These are phyloP conservation scores for Aphodius sticticus DNA, from an alignment of 2,888 invertebrate species.

Conservation along the genomic window DNA sequence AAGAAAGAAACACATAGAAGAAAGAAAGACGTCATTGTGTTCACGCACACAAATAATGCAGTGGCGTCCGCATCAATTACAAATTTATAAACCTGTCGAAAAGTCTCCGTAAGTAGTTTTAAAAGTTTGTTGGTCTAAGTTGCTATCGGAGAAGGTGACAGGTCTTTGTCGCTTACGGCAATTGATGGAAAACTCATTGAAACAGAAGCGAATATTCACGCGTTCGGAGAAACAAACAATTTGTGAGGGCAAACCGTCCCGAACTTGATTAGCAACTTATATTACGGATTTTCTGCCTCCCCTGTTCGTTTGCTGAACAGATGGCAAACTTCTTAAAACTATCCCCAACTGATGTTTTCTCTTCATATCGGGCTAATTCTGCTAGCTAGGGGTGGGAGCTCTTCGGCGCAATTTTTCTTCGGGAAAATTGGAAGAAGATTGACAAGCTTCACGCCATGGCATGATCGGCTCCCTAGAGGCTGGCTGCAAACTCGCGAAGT, in stretches of 20 bases:
- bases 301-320: not conserved
- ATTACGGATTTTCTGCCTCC: not conserved
- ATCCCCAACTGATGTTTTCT: not conserved
- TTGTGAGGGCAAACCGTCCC: not conserved
- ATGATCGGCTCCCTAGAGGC: not conserved
- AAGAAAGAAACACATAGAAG: too few species aligned
- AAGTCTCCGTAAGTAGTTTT: not conserved
- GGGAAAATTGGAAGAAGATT: not conserved
- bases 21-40: not conserved
- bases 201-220: not conserved
- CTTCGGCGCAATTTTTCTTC: not conserved
- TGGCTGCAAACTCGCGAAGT: not conserved
- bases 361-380: not conserved
- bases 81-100: not conserved
- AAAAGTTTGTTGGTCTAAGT: not conserved
- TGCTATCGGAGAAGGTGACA: not conserved
- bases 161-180: not conserved
- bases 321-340: conserved; percentile 4
- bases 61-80: too few species aligned
- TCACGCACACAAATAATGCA: too few species aligned
- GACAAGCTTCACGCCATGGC: not conserved
- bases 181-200: not conserved
- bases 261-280: conserved; percentile 4
- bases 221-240: not conserved
- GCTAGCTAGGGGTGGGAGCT: not conserved